Evolutionary conservation across 1,140 invertebrate species (phyloP).

Genomic region (Aphaenogaster rudis): DNA sequence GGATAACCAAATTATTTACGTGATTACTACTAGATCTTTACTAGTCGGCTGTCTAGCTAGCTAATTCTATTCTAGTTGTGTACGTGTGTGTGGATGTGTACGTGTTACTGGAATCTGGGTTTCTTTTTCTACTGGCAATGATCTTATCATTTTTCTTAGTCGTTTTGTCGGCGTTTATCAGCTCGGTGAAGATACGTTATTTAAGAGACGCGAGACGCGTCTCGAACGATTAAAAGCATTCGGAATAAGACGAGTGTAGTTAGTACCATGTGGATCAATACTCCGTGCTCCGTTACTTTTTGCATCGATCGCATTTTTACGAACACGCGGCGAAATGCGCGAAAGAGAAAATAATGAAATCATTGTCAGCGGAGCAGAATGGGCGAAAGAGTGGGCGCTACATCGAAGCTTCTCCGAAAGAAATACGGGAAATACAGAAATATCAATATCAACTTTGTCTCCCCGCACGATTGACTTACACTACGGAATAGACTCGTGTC

Average conservation of each 20-base stretch:
- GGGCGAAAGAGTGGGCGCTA: constrained; percentile 50
- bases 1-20: constrained; percentile 72
- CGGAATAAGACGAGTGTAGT: constrained; percentile 17
- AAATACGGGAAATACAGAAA: constrained; percentile 52
- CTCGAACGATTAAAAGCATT: constrained; percentile 10
- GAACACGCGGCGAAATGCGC: background rate
- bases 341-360: constrained; percentile 55
- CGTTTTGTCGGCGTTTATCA: background rate
- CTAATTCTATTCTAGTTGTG: constrained; percentile 69
- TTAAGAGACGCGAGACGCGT: background rate
- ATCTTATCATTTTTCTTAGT: constrained; percentile 50
- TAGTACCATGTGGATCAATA: constrained; percentile 41
- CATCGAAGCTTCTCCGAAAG: constrained; percentile 53
- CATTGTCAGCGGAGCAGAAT: constrained; percentile 48
- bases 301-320: background rate
- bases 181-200: background rate
- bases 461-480: background rate
- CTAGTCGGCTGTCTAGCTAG: constrained; percentile 75
- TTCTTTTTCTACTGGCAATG: constrained; percentile 57
- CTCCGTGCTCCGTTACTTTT: background rate
- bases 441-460: constrained; percentile 24
- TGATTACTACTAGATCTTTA: constrained; percentile 70
- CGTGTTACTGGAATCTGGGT: constrained; percentile 52
- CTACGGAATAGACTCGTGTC: constrained; percentile 20
- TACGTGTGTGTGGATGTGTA: background rate